phyloP scores from a whole-genome alignment of 2,113 vertebrate species.

The Propithecus coquereli region DNA sequence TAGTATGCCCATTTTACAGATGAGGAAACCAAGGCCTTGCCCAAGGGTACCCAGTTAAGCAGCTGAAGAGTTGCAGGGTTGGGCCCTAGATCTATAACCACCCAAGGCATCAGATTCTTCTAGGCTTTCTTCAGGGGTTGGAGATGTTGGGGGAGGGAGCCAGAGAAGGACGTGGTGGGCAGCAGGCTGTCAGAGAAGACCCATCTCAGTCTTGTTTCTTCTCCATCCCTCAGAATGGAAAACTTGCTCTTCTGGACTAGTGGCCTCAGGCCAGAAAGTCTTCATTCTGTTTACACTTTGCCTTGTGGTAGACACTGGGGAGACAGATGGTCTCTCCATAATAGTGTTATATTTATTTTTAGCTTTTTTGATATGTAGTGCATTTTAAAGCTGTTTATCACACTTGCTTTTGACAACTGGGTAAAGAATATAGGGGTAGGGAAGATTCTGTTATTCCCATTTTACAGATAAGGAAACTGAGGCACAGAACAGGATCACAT shows the following conservation, averaged over 20 bases:
- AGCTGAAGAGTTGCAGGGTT: not conserved
- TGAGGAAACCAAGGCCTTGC: not conserved
- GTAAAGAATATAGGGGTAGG: not conserved
- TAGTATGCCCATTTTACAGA: not conserved
- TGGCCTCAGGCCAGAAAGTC: not conserved
- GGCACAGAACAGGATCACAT: not conserved
- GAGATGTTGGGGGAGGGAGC: not conserved
- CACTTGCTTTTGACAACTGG: not conserved
- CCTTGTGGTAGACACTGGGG: not conserved
- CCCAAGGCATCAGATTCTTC: not conserved
- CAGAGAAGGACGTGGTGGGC: not conserved
- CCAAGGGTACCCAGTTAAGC: not conserved
- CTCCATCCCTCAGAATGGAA: not conserved
- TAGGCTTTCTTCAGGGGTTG: not conserved
- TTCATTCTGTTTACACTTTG: slow-evolving; percentile 43
- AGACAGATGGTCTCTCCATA: slow-evolving; percentile 8
- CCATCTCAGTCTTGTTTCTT: not conserved
- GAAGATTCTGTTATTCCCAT: not conserved
- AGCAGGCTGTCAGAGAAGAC: not conserved
- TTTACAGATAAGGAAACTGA: not conserved
- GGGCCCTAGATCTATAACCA: not conserved
- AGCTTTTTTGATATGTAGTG: not conserved
- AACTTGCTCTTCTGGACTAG: not conserved
- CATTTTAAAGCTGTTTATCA: not conserved
- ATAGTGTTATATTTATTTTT: slow-evolving; percentile 15